Evolutionary conservation across 2,888 invertebrate species (phyloP).

Genomic region (Amphimallon solstitiale): DNA sequence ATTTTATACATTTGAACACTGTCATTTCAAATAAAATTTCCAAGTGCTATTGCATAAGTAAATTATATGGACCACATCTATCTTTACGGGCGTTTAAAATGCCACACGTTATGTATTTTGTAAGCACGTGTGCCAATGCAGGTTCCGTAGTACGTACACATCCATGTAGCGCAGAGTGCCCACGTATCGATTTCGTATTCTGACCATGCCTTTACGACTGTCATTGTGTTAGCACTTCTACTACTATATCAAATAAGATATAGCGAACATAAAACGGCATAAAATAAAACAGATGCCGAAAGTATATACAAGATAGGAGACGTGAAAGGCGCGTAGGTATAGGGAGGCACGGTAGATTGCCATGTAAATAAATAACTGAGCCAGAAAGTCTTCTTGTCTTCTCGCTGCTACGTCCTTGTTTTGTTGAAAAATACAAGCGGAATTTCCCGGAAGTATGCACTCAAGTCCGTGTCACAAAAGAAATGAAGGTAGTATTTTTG

Average conservation of each 20-base stretch:
- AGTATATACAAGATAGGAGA: too few relatives aligned
- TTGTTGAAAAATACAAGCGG: neutral
- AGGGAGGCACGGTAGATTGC: slow-evolving; percentile 1
- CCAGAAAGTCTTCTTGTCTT: neutral
- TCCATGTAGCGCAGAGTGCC: too few relatives aligned
- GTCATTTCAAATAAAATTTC: too few relatives aligned
- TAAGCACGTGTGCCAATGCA: slow-evolving; percentile 10
- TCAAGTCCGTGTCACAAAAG: too few relatives aligned
- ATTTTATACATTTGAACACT: too few relatives aligned
- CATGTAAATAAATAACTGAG: slow-evolving; percentile 7
- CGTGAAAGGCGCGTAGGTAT: neutral
- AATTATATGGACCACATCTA: too few relatives aligned
- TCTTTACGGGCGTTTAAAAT: slow-evolving; percentile 1
- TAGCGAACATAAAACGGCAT: slow-evolving; percentile 5
- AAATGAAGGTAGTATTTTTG: too few relatives aligned
- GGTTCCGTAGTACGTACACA: neutral
- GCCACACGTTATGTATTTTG: neutral
- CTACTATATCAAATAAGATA: slow-evolving; percentile 23
- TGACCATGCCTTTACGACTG: slow-evolving; percentile 7
- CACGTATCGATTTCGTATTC: slow-evolving; percentile 17
- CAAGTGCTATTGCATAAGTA: too few relatives aligned
- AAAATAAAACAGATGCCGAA: neutral
- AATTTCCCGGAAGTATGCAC: too few relatives aligned
- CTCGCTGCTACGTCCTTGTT: neutral
- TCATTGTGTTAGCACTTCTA: slow-evolving; percentile 31